Evolutionary conservation across 1,140 invertebrate species (phyloP).

Genomic region (Drosophila truncata): DNA sequence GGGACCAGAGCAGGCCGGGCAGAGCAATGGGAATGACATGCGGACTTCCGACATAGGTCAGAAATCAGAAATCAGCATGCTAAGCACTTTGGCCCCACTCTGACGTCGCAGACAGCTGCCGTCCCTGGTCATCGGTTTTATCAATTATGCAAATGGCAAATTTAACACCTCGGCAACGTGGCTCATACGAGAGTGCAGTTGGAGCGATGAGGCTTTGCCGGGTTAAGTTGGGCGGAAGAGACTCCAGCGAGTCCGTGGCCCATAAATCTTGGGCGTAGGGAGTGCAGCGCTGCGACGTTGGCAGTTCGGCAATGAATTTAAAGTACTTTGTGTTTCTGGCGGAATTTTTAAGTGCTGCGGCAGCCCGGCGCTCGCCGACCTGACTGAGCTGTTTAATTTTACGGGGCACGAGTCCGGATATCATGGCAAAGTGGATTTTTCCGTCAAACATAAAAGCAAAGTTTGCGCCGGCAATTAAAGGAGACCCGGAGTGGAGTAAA

Average conservation of each 20-base stretch:
- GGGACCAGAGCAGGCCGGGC: slow-evolving; percentile 8
- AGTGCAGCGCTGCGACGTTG: slow-evolving; percentile 45
- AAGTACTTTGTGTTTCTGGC: slow-evolving; percentile 66
- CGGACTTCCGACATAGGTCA: slow-evolving; percentile 80
- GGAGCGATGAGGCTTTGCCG: background rate
- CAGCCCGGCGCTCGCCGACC: slow-evolving; percentile 5
- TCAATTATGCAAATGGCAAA: slow-evolving; percentile 81
- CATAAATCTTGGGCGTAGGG: slow-evolving; percentile 65
- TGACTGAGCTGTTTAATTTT: slow-evolving; percentile 63
- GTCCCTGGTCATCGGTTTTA: slow-evolving; percentile 56
- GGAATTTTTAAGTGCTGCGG: slow-evolving; percentile 65
- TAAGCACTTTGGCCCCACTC: slow-evolving; percentile 61
- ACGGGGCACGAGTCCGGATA: slow-evolving; percentile 62
- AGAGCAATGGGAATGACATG: slow-evolving; percentile 69
- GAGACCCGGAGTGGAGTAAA: slow-evolving; percentile 5
- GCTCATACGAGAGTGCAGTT: slow-evolving; percentile 46
- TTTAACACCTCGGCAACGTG: slow-evolving; percentile 72
- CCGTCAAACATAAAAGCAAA: slow-evolving; percentile 80
- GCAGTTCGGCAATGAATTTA: slow-evolving; percentile 67
- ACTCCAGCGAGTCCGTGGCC: slow-evolving; percentile 21
- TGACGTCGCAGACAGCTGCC: slow-evolving; percentile 23
- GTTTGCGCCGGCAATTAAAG: slow-evolving; percentile 60
- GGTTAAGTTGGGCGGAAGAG: slow-evolving; percentile 2
- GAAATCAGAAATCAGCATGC: slow-evolving; percentile 76
- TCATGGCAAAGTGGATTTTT: slow-evolving; percentile 82